phyloP scores from a whole-genome alignment of 2,888 invertebrate species.

The Ornithoptera priamus region DNA sequence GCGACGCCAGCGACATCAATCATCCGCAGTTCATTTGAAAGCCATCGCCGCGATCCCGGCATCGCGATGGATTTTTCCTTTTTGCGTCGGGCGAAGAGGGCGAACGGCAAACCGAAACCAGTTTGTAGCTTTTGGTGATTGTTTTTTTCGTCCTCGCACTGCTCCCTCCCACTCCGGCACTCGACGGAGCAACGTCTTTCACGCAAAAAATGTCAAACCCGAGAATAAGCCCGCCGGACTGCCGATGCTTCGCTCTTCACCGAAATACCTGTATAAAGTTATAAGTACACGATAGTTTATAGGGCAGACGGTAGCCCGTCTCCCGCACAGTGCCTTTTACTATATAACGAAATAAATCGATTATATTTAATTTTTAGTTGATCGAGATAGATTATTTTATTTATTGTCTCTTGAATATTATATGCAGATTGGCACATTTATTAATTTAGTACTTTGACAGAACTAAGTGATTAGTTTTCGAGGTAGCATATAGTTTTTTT shows the following conservation, averaged over 20 bases:
- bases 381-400: constrained; percentile 78
- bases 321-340: constrained; percentile 73
- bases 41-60: constrained; percentile 46
- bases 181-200: constrained; percentile 50
- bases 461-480: constrained; percentile 74
- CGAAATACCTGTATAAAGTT: constrained; percentile 58
- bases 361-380: constrained; percentile 78
- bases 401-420: constrained; percentile 75
- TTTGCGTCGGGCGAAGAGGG: constrained; percentile 68
- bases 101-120: constrained; percentile 64
- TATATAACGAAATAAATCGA: constrained; percentile 71
- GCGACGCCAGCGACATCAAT: constrained; percentile 44
- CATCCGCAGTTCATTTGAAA: constrained; percentile 57
- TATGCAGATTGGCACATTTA: constrained; percentile 78
- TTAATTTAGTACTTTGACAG: constrained; percentile 77
- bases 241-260: constrained; percentile 53
- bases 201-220: constrained; percentile 59
- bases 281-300: constrained; percentile 54
- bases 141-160: constrained; percentile 66
- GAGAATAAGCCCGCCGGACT: constrained; percentile 61
- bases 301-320: constrained; percentile 33
- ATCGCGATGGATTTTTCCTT: constrained; percentile 59
- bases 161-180: constrained; percentile 51
- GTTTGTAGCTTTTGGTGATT: constrained; percentile 72
- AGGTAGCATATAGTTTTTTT: constrained; percentile 65